Base-by-base conservation (phyloP, 2,113 vertebrate species). In the Macquaria australasica region DNA sequence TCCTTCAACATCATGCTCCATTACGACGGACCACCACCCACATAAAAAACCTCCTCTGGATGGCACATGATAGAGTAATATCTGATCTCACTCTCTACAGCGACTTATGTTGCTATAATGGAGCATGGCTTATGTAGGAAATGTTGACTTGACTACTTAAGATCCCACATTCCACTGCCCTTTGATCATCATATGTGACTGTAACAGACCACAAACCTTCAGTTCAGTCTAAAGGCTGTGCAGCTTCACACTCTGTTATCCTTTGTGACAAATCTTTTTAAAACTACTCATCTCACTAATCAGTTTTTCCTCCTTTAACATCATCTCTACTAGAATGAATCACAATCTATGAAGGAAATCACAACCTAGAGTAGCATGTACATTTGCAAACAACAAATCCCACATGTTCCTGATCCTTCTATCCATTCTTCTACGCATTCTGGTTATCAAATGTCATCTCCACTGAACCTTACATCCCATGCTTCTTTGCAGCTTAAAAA, bases 1-100 rank as follows among this genome's bases (percentile, higher is more conserved):
- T 99, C 98, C 82, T 99, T 99, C 94, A 96, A 92, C 83, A 73
- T 99, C 88, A 97, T 97, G 97, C 96, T 99, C 31, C 97, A 95
- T 84, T 96, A 99, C 0, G 23, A 97, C 0, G 95, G 96, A 4
- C 98, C 97, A 0, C 98, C 98, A 0, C 98, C 98, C 55, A 99
- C 97, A 21, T 99, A 96, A 91, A 7, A 50, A 8, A 14, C 34
- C 3, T 41, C 48, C 11, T 18, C 16, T 10, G n/a, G 39, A 59
- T 11, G 7, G 8, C 50, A 10, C 58, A 8, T 6, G 10, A 64
- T 59, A 15, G 15, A 71, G 53, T 23, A 21, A 66, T 18, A n/a
- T 6, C 18, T 16, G 8, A 69, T 20, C n/a, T 48, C 39, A 50
- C 34, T 45, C 21, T 64, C 34, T 50, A n/a, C 50, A 25, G 39